A percentile compares a stretch with the other conserved stretches of the same genome.
Evolutionary conservation across 2,113 vertebrate species (phyloP).

Genomic region (Manacus vitellinus): DNA sequence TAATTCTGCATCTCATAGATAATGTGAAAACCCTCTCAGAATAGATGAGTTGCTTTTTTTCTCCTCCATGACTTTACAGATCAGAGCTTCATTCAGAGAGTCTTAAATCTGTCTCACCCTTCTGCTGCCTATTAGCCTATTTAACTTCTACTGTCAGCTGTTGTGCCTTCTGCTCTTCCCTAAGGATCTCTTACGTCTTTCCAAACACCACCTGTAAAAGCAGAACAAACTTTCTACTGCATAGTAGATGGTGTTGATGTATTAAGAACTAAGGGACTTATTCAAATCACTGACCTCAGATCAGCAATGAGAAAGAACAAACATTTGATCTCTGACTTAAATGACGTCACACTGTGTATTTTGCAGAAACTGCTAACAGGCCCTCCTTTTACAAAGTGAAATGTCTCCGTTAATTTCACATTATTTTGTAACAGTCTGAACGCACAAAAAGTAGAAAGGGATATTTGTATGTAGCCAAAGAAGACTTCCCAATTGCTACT

Average conservation of each 20-base stretch:
- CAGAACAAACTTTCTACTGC: not conserved
- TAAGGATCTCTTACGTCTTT: not conserved
- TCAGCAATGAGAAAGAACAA: not conserved
- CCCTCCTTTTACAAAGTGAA: constrained; percentile 12
- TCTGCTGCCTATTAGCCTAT: not conserved
- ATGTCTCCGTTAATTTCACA: not conserved
- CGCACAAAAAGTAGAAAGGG: not conserved
- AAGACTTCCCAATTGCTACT: not conserved
- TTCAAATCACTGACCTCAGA: not conserved
- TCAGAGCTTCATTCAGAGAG: not conserved
- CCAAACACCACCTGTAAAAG: not conserved
- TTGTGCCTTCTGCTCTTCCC: not conserved
- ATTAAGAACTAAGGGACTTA: not conserved
- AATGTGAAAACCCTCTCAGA: not conserved
- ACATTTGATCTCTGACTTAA: constrained; percentile 11
- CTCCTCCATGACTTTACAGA: not conserved
- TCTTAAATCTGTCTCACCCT: not conserved
- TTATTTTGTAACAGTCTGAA: not conserved
- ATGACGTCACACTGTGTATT: not conserved
- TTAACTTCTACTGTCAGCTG: not conserved
- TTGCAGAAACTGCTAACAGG: not conserved
- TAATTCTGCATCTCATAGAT: not conserved
- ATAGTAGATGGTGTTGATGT: not conserved
- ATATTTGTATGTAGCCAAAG: not conserved
- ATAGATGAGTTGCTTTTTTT: not conserved